Conservation (phyloP, 2,888 invertebrate genomes). For the Hypselothyrea guttata region DNA sequence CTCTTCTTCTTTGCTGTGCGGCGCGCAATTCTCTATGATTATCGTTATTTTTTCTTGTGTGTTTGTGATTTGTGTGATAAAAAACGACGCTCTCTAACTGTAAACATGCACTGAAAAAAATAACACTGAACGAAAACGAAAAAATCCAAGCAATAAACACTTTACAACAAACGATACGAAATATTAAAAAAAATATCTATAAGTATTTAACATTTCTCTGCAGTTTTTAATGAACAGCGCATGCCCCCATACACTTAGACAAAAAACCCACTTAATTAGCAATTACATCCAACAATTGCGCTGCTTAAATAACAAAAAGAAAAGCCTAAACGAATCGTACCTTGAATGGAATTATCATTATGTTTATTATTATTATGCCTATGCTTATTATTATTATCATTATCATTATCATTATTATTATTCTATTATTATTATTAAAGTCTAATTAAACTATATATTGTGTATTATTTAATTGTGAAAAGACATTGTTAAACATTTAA, state of each 20-base stretch:
- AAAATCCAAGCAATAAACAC: too few species aligned
- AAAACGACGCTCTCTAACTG: constrained; percentile 20
- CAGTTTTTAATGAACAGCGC: too few species aligned
- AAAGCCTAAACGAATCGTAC: constrained; percentile 62
- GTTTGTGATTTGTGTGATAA: constrained; percentile 56
- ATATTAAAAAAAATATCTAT: neutral
- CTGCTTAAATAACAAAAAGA: constrained; percentile 34
- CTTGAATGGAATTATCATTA: constrained; percentile 64
- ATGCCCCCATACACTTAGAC: neutral
- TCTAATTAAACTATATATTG: constrained; percentile 42
- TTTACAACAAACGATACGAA: neutral
- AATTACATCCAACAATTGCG: too few species aligned
- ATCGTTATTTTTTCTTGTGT: constrained; percentile 7
- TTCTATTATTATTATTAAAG: constrained; percentile 35
- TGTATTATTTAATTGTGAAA: constrained; percentile 55
- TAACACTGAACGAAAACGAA: too few species aligned
- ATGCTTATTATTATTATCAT: constrained; percentile 32
- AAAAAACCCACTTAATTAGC: too few species aligned
- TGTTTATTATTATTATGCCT: constrained; percentile 46
- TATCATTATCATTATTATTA: constrained; percentile 45
- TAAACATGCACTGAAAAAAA: too few species aligned
- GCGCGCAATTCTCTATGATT: too few species aligned
- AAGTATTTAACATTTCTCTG: neutral
- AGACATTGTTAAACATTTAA: constrained; percentile 58
- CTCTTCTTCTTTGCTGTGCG: too few species aligned